phyloP scores from a whole-genome alignment of 2,113 vertebrate genomes.

The Melanerpes aurifrons region DNA sequence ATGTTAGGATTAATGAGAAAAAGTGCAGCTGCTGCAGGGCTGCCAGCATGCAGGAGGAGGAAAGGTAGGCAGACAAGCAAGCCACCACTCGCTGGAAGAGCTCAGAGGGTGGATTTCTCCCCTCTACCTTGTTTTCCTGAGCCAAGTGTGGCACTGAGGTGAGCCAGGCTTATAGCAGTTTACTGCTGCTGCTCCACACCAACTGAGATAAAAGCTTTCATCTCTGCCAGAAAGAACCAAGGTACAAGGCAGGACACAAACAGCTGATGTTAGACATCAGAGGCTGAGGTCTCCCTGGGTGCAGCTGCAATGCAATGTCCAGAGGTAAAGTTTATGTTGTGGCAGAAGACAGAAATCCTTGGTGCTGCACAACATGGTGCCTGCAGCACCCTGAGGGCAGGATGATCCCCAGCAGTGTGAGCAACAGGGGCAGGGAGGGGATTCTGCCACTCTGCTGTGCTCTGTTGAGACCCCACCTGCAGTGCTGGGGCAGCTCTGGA shows the following conservation, averaged over 20 bases:
- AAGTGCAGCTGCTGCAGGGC: accelerated
- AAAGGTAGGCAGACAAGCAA: background rate
- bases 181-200: background rate
- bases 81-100: background rate
- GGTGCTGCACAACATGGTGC: accelerated
- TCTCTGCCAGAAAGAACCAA: background rate
- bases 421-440: no score
- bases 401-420: no score
- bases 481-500: no score
- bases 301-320: background rate
- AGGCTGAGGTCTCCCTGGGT: background rate
- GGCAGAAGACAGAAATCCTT: background rate
- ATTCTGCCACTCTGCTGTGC: no score
- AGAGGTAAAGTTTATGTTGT: background rate
- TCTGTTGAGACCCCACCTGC: no score
- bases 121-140: background rate
- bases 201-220: background rate
- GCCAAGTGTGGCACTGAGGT: background rate
- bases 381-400: background rate
- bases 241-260: background rate
- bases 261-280: accelerated
- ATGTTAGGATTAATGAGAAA: background rate
- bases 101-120: background rate
- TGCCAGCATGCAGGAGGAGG: background rate
- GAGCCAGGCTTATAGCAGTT: background rate